phyloP scores from a whole-genome alignment of 2,797 vertebrate genomes.

The Octomys mimax region DNA sequence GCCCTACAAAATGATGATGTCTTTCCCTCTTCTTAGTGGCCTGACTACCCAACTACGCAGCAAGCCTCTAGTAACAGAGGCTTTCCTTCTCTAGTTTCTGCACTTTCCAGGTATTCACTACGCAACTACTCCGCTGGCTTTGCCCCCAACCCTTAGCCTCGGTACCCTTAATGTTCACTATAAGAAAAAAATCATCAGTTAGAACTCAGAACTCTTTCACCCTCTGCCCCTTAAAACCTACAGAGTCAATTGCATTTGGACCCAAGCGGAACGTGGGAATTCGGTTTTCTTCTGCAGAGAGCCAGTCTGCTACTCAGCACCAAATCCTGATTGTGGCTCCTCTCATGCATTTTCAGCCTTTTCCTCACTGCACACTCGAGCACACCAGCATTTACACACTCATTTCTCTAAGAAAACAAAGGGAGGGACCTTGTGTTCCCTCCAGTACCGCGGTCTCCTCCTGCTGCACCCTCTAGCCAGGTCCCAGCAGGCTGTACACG shows the following conservation, averaged over 20 bases:
- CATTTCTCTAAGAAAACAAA: background rate
- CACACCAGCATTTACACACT: background rate
- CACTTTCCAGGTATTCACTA: background rate
- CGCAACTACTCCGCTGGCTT: background rate
- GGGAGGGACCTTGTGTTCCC: accelerated
- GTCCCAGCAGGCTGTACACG: background rate
- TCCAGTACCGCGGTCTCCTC: accelerated
- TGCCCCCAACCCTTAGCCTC: background rate
- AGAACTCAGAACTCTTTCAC: background rate
- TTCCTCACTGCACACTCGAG: background rate
- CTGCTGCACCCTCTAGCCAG: background rate
- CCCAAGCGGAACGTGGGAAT: background rate
- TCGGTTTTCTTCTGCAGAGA: accelerated
- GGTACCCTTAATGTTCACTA: background rate
- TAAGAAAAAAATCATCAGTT: background rate
- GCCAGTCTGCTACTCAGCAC: background rate
- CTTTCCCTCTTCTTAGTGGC: background rate
- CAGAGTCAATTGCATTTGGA: background rate
- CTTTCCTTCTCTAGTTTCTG: background rate
- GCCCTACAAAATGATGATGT: accelerated
- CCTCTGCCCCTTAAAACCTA: background rate
- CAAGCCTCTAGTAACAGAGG: background rate
- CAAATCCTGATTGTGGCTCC: background rate
- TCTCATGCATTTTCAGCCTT: background rate
- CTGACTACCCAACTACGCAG: background rate